These are phyloP conservation scores for Etheostoma perlongum DNA, from an alignment of 2,797 vertebrate genomes.

Conservation along the genomic window DNA sequence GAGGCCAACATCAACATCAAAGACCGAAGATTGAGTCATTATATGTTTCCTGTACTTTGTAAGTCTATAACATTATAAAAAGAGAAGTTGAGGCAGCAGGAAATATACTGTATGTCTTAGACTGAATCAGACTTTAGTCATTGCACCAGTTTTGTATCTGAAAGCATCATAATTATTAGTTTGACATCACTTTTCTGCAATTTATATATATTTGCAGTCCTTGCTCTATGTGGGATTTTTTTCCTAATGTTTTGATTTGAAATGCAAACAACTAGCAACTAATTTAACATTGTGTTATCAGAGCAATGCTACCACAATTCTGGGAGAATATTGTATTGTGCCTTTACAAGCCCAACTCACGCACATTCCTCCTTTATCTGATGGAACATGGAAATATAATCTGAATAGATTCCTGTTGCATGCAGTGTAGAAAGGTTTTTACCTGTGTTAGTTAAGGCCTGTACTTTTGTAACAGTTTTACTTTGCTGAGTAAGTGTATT, in stretches of 20 bases:
- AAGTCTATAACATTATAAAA: background rate
- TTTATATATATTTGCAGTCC: background rate
- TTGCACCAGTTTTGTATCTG: background rate
- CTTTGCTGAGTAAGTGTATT: slow-evolving; percentile 58
- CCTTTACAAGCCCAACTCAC: background rate
- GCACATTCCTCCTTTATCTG: slow-evolving; percentile 60
- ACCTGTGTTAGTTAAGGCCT: slow-evolving; percentile 26
- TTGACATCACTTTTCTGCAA: background rate
- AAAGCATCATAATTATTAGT: background rate
- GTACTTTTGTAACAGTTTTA: slow-evolving; percentile 42
- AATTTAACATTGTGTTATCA: background rate
- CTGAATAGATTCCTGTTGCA: slow-evolving; percentile 24
- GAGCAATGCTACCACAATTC: background rate
- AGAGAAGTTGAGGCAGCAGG: slow-evolving; percentile 22
- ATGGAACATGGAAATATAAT: slow-evolving; percentile 41
- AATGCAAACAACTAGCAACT: background rate
- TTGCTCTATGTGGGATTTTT: background rate
- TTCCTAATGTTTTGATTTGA: background rate
- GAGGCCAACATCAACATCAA: slow-evolving; percentile 30
- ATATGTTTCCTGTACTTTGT: slow-evolving; percentile 25
- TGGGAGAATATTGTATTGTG: slow-evolving; percentile 7
- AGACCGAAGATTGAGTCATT: slow-evolving; percentile 21
- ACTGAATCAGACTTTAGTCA: slow-evolving; percentile 9
- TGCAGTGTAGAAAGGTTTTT: slow-evolving; percentile 22
- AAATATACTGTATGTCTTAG: slow-evolving; percentile 9